Evolutionary conservation across 2,888 invertebrate species (phyloP), one percentile per base, ranked within the genome.

Genomic region (Caenorhabditis doughertyi): DNA sequence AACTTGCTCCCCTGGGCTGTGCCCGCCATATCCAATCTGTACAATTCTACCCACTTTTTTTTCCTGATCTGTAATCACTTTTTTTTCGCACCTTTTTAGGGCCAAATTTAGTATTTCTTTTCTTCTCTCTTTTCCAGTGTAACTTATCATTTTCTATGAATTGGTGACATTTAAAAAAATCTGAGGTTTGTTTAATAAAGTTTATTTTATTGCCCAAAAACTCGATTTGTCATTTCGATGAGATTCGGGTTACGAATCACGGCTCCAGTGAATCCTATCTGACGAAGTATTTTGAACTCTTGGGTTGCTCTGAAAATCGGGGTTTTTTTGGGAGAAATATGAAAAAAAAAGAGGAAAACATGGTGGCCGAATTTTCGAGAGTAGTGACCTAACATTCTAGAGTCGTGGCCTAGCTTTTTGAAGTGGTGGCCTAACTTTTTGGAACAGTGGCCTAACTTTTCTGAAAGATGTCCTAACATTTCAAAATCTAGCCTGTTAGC

Each of bases 231-330:
- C 60, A 77, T 60, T 55, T 76, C 76, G 32, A 81, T 81, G 8
- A 83, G 67, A 44, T 79, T 79, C 64, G 82, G 82, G 51, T 83
- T 83, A 23, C 73, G 77, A 13, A 83, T 60, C n/a, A 83, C 77
- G 18, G 76, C 79, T 58, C 82, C 82, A 32, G 62, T 79, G 79
- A 83, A 79, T 47, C 82, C 82, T 42, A 83, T 73, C 51, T 68
- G 64, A 32, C 68, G 67, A n/a, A 83, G 70, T 18, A 74, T 49
- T 39, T 39, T 13, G 53, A 79, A 79, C 53, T 83, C 82, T n/a
- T 70, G 51, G 21, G 70, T 53, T 5, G 74, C 70, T 8, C 82
- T 82, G 73, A 44, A 82, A 71, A 32, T n/a, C n/a, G n/a, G n/a
- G n/a, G 23, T 67, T 47, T 47, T 16, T n/a, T n/a, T n/a, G 7